Base-by-base conservation (phyloP, 2,797 vertebrate species). In the Pteropus rufus region DNA sequence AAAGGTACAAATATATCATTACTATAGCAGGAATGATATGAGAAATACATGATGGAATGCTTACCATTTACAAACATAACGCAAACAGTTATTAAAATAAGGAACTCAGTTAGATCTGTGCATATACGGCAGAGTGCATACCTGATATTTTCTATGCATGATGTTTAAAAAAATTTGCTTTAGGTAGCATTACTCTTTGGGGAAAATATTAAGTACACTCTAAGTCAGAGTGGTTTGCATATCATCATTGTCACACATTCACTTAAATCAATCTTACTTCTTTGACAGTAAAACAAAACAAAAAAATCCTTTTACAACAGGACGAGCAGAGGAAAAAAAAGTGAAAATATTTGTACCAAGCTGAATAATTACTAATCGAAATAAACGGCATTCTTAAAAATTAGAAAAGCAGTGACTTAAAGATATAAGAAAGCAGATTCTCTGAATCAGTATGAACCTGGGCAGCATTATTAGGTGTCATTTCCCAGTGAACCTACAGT, bases 401-500 rank as follows among this genome's bases (percentile, higher is more conserved):
- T 67, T 80, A 89, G 39, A 19, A 72, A 93, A 80, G 73, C 39
- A 73, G 39, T 75, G 86, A 49, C 67, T 76, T 81, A 70, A 58
- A 95, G 94, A 69, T 76, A 95, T 86, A 89, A 72, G 79, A 94
- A 96, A 87, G 29, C 89, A 86, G n/a, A 49, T 5, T 93, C n/a
- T 73, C 44, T 10, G 23, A 52, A 73, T 94, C 31, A 18, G 19
- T 54, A 29, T 31, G 34, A 95, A 58, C 52, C 39, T 73, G 31
- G 39, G 26, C 39, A 62, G 39, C 21, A 10, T 87, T 81, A 94
- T 82, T 73, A 91, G 79, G 49, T 83, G 44, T 41, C 54, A 31
- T 95, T 97, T 97, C 60, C 91, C 80, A 88, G 31, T 39, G 58
- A 97, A 84, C 73, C 16, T 21, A 19, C 34, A 95, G 86, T 21